Evolutionary conservation across 2,888 invertebrate species (phyloP), one percentile per base, ranked within the genome.

Genomic region (Eulithis prunata): DNA sequence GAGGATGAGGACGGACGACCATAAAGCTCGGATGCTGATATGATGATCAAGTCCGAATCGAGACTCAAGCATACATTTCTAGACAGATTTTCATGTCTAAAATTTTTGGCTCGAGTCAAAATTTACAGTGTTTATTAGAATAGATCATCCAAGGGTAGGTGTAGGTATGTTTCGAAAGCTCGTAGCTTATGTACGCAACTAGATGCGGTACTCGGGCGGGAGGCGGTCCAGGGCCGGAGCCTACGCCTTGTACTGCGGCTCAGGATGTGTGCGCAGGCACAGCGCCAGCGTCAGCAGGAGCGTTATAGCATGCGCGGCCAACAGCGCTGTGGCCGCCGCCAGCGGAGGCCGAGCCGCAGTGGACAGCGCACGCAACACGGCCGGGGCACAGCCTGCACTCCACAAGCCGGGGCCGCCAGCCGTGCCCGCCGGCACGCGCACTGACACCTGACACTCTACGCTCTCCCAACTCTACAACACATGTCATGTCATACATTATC

Each of bases 231-330:
- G 8, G 28, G 49, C 47, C 49, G 54, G 45, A 12, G 4, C 53
- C 68, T 84, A 90, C 1, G 89, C 89, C 80, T 91, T 91, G 86
- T 89, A 85, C 12, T 78, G 68, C 67, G 75, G 41, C 36, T 46
- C 71, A 55, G 86, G 85, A 63, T 78, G 80, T 58, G 85, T 83
- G 78, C 85, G 86, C 76, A 88, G 85, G 66, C 88, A 87, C 71
- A 90, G 84, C 78, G 88, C 88, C 51, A 86, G 82, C 69, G 89
- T 78, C 57, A 91, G 87, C 81, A 89, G 83, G 81, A 90, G 82
- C 78, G 90, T 78, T 46, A 79, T 75, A 71, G 80, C 85, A 80
- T 88, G 91, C 80, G 83, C 80, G 52, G 79, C 87, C 67, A 83
- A 80, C 82, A 90, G 83, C 80, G 84, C 86, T 59, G 75, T 90